phyloP scores from a whole-genome alignment of 1,140 invertebrate genomes.

The Lamellibrachia luymesi region DNA sequence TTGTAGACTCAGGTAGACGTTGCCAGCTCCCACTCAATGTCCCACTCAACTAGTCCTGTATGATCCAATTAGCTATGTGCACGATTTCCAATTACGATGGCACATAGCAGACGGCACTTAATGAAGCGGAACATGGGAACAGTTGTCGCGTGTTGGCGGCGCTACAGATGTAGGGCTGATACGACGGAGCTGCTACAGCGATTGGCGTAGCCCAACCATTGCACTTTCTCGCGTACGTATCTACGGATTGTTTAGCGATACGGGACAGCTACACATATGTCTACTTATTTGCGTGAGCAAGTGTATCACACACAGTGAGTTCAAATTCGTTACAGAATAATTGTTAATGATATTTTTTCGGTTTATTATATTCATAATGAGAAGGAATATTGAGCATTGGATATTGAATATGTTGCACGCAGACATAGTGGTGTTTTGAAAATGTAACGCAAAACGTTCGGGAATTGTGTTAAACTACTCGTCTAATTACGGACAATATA shows the following conservation, averaged over 20 bases:
- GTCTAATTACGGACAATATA: too few relatives aligned
- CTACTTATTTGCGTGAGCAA: not conserved
- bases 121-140: not conserved
- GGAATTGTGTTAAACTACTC: too few relatives aligned
- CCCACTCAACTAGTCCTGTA: not conserved
- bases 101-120: not conserved
- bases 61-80: not conserved
- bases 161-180: not conserved
- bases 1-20: not conserved
- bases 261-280: not conserved
- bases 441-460: too few relatives aligned
- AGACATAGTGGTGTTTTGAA: too few relatives aligned
- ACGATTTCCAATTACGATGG: conserved; percentile 4
- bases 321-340: not conserved
- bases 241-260: not conserved
- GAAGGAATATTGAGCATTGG: not conserved
- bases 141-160: not conserved
- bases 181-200: not conserved
- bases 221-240: not conserved
- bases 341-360: not conserved
- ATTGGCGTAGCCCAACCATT: not conserved
- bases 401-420: too few relatives aligned
- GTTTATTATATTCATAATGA: not conserved
- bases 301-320: not conserved
- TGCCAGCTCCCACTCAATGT: not conserved